A percentile compares a stretch with the other conserved stretches of the same genome.
Conservation (phyloP, 1,140 invertebrate species). For the Drosophila kepulauana region DNA sequence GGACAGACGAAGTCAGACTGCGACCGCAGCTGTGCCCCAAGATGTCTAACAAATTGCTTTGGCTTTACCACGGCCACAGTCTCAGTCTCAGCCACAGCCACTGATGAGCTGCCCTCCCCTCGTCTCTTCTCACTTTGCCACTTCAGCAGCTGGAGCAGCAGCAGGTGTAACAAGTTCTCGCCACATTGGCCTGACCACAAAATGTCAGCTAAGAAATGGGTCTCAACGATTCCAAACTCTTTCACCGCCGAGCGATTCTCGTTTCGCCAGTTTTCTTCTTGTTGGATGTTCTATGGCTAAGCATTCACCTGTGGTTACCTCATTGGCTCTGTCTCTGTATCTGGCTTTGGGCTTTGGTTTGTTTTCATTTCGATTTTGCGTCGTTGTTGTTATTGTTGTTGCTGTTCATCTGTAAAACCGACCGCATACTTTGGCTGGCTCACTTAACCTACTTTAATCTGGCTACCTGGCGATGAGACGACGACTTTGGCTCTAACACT, state of each 20-base stretch:
- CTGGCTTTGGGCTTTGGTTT: slow-evolving; percentile 57
- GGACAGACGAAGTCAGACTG: slow-evolving; percentile 25
- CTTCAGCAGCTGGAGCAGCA: slow-evolving; percentile 33
- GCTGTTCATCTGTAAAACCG: slow-evolving; percentile 54
- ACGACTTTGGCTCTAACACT: not conserved
- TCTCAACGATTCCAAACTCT: slow-evolving; percentile 45
- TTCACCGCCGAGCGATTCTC: slow-evolving; percentile 40
- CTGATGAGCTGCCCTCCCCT: slow-evolving; percentile 29
- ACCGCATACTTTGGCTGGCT: slow-evolving; percentile 58
- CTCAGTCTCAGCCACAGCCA: not conserved
- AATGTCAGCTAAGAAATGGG: slow-evolving; percentile 76
- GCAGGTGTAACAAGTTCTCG: slow-evolving; percentile 82
- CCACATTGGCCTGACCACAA: slow-evolving; percentile 70
- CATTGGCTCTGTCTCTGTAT: slow-evolving; percentile 40
- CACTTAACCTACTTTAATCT: slow-evolving; percentile 60
- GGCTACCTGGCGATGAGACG: slow-evolving; percentile 43
- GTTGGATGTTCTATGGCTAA: not conserved
- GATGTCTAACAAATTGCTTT: slow-evolving; percentile 63
- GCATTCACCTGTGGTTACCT: slow-evolving; percentile 73
- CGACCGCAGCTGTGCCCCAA: slow-evolving; percentile 40
- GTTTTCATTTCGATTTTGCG: slow-evolving; percentile 70
- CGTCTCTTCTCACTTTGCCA: slow-evolving; percentile 5
- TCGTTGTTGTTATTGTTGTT: not conserved
- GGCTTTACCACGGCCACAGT: slow-evolving; percentile 1
- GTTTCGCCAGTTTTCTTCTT: slow-evolving; percentile 57